phyloP scores from a whole-genome alignment of 1,140 invertebrate species.

The Drosophila sulfurigaster region DNA sequence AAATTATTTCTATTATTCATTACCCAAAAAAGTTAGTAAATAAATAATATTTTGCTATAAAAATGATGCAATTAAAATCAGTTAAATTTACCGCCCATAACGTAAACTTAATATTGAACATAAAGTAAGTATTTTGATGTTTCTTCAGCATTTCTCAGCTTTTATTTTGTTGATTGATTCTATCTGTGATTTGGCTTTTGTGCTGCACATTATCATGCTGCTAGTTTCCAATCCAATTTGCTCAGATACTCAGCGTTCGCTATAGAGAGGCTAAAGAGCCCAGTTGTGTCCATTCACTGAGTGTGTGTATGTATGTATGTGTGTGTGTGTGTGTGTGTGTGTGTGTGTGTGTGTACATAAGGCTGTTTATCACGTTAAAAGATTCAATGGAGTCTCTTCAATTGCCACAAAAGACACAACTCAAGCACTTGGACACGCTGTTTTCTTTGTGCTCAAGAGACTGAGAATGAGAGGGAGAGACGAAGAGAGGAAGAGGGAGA shows the following conservation, averaged over 20 bases:
- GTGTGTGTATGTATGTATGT: background rate
- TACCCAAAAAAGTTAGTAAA: too few relatives aligned
- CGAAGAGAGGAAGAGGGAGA: background rate
- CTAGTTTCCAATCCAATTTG: constrained; percentile 70
- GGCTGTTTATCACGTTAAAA: constrained; percentile 77
- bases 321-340: constrained; percentile 11
- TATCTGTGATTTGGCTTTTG: constrained; percentile 23
- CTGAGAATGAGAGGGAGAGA: background rate
- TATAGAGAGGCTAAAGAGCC: constrained; percentile 15
- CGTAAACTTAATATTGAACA: too few relatives aligned
- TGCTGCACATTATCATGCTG: constrained; percentile 25
- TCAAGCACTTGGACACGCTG: constrained; percentile 31
- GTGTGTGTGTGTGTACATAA: constrained; percentile 64
- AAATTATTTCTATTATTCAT: too few relatives aligned
- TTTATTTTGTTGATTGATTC: background rate
- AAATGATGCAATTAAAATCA: too few relatives aligned
- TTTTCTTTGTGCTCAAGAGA: constrained; percentile 34
- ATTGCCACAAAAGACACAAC: constrained; percentile 61
- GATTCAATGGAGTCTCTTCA: constrained; percentile 63
- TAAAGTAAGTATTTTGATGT: too few relatives aligned
- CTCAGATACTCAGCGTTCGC: constrained; percentile 45
- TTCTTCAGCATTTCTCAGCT: background rate
- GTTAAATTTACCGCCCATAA: too few relatives aligned
- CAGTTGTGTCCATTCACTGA: constrained; percentile 4
- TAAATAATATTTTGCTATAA: too few relatives aligned